Evolutionary conservation across 2,113 vertebrate genomes (phyloP).

Genomic region (Nettapus auritus): DNA sequence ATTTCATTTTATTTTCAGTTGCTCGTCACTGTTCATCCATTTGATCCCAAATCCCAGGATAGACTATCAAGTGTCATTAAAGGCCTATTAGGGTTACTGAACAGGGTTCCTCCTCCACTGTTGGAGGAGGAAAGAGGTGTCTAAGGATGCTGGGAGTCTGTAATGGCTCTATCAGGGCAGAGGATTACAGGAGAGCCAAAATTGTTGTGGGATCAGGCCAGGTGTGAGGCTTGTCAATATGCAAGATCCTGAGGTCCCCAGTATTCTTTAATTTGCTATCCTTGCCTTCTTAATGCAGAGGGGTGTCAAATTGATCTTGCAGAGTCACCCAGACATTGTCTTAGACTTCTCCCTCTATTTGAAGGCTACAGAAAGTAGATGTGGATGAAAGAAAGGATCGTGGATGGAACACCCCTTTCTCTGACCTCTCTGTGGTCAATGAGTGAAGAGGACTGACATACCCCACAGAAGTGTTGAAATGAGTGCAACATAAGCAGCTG

Average conservation of each 20-base stretch:
- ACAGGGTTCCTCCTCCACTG: not conserved
- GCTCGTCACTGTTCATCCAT: not conserved
- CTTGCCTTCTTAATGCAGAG: not conserved
- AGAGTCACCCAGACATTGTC: not conserved
- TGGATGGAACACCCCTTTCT: not conserved
- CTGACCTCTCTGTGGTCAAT: accelerated
- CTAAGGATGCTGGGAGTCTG: not conserved
- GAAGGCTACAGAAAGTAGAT: not conserved
- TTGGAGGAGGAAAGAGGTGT: not conserved
- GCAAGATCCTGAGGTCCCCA: not conserved
- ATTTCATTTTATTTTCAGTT: not conserved
- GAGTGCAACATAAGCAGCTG: not conserved
- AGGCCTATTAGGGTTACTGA: not conserved
- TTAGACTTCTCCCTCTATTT: not conserved
- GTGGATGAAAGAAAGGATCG: not conserved
- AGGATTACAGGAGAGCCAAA: not conserved
- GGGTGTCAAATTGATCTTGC: not conserved
- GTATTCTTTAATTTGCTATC: not conserved
- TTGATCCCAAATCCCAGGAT: not conserved
- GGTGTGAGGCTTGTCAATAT: not conserved
- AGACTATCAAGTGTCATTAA: not conserved
- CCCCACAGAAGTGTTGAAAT: not conserved
- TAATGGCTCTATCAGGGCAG: not conserved
- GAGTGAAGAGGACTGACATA: not conserved
- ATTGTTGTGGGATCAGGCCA: accelerated